Conservation (phyloP, 2,113 vertebrate species). For the Forbesichthys papilliferus region DNA sequence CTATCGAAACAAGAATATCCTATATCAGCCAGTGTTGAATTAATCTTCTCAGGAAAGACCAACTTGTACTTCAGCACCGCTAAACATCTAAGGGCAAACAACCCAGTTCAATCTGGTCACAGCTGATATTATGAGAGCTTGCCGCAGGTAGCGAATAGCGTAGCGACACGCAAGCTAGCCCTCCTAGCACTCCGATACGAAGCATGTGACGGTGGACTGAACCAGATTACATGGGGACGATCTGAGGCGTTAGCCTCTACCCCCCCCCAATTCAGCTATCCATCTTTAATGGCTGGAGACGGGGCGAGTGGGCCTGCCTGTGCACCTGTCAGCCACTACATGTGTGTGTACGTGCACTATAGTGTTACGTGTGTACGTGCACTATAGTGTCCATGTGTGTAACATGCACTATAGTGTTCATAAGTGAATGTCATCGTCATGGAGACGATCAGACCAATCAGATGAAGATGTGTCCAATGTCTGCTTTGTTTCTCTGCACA, state of each 20-base stretch:
- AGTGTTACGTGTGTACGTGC: too few relatives aligned
- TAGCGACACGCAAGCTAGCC: constrained; percentile 28
- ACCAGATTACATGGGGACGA: constrained; percentile 60
- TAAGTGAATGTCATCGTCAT: too few relatives aligned
- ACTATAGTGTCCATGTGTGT: too few relatives aligned
- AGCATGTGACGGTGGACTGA: constrained; percentile 66
- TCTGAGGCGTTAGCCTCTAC: too few relatives aligned
- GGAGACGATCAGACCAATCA: too few relatives aligned
- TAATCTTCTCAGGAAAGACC: constrained; percentile 31
- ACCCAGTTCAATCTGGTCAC: too few relatives aligned
- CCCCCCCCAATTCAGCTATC: constrained; percentile 57
- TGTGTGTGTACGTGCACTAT: too few relatives aligned
- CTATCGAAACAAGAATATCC: constrained; percentile 3
- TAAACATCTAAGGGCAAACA: constrained; percentile 23
- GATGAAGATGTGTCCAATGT: too few relatives aligned
- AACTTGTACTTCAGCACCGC: constrained; percentile 28
- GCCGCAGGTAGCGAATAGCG: neutral
- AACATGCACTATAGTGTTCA: too few relatives aligned
- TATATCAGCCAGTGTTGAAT: constrained; percentile 1
- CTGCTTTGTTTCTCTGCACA: too few relatives aligned
- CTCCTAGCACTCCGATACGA: constrained; percentile 49
- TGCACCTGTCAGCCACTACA: neutral
- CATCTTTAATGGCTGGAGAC: constrained; percentile 80
- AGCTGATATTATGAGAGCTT: too few relatives aligned
- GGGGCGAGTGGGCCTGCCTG: constrained; percentile 28